Evolutionary conservation across 1,140 invertebrate species (phyloP).

Genomic region (Heliconius hewitsoni): DNA sequence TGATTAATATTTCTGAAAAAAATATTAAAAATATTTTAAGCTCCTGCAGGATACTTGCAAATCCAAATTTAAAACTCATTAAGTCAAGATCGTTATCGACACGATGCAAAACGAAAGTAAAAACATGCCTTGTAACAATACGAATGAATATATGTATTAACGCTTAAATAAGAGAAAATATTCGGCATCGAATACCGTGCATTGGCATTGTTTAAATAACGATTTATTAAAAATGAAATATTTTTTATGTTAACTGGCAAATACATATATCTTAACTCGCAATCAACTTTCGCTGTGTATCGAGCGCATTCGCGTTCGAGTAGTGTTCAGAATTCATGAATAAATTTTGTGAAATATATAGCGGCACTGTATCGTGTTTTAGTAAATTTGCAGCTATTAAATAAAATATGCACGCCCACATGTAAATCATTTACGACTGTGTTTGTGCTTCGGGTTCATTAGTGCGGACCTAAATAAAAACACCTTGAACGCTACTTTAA

Average conservation of each 20-base stretch:
- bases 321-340: constrained; percentile 23
- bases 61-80: neutral
- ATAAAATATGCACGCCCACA: constrained; percentile 16
- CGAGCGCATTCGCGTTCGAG: constrained; percentile 15
- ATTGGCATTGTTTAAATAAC: neutral
- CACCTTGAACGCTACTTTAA: constrained; percentile 16
- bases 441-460: constrained; percentile 23
- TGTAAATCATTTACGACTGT: constrained; percentile 11
- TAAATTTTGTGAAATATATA: constrained; percentile 20
- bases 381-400: constrained; percentile 28
- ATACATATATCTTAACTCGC: constrained; percentile 3
- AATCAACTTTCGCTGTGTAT: constrained; percentile 8
- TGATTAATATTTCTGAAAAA: neutral
- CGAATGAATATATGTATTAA: neutral
- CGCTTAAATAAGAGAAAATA: neutral
- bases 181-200: neutral
- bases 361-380: constrained; percentile 15
- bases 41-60: neutral
- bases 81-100: neutral
- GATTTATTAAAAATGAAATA: constrained; percentile 4
- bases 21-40: too few species aligned
- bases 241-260: constrained; percentile 1
- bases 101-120: neutral
- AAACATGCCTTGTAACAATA: neutral
- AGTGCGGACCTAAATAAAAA: constrained; percentile 26